These are phyloP conservation scores for Leptodactylus fallax DNA, from an alignment of 2,797 vertebrate genomes.

Conservation along the genomic window DNA sequence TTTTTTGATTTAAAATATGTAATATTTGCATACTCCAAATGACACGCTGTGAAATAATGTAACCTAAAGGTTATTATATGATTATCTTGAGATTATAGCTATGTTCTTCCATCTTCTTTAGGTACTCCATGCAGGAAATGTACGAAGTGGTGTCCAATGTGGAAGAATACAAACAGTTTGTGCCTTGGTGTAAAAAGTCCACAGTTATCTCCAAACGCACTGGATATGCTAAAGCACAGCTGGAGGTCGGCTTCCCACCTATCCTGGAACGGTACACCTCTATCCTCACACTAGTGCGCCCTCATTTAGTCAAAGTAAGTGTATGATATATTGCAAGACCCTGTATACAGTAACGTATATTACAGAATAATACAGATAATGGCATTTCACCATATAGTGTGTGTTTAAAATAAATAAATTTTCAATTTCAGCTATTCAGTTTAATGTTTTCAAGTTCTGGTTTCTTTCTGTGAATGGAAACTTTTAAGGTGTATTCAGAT, in stretches of 20 bases:
- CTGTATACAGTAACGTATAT: background rate
- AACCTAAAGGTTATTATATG: too few species aligned
- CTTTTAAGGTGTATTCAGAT: too few species aligned
- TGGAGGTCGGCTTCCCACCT: slow-evolving; percentile 94
- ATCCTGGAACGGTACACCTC: slow-evolving; percentile 92
- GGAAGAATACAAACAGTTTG: slow-evolving; percentile 92
- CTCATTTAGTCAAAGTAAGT: slow-evolving; percentile 94
- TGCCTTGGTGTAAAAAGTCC: slow-evolving; percentile 96
- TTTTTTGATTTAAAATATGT: too few species aligned
- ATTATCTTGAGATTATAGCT: too few species aligned
- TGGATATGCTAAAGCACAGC: slow-evolving; percentile 88
- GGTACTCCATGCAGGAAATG: slow-evolving; percentile 97
- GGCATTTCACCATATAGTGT: too few species aligned
- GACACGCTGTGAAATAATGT: too few species aligned
- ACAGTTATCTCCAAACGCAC: slow-evolving; percentile 85
- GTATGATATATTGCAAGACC: background rate
- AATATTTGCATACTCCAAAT: too few species aligned
- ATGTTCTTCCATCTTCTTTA: slow-evolving; percentile 62
- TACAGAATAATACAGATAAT: background rate
- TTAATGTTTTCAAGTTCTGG: too few species aligned
- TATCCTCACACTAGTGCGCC: slow-evolving; percentile 89
- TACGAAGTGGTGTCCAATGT: slow-evolving; percentile 93
- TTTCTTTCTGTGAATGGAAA: too few species aligned
- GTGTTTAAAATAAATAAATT: too few species aligned
- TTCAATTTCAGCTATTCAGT: too few species aligned